Evolutionary conservation across 2,888 invertebrate genomes (phyloP).

Genomic region (Leucophenga montana): DNA sequence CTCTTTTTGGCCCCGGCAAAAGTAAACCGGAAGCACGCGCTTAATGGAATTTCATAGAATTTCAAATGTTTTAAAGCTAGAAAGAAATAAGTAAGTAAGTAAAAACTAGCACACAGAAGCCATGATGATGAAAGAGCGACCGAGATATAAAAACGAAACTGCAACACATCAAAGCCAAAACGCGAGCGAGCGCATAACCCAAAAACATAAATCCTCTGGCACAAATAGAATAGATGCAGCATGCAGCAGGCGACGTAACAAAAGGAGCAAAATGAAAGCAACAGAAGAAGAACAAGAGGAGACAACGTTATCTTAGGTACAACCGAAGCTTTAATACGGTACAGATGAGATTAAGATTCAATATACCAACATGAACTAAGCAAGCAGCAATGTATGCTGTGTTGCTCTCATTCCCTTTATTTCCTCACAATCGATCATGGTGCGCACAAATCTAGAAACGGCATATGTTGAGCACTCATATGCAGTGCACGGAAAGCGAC

Average conservation of each 20-base stretch:
- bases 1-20: conserved; percentile 4
- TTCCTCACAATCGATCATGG: too few relatives aligned
- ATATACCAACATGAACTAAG: too few relatives aligned
- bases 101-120: conserved; percentile 36
- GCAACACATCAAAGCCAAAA: conserved; percentile 33
- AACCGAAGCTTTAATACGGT: too few relatives aligned
- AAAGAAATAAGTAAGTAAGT: background rate
- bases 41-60: conserved; percentile 49
- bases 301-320: conserved; percentile 19
- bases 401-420: too few relatives aligned
- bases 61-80: conserved; percentile 49
- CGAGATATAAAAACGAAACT: conserved; percentile 18
- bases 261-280: conserved; percentile 36
- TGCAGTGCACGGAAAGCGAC: too few relatives aligned
- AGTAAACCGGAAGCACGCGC: conserved; percentile 40
- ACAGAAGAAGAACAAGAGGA: background rate
- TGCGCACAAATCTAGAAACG: too few relatives aligned
- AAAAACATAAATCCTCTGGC: conserved; percentile 64
- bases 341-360: too few relatives aligned
- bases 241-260: background rate
- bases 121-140: conserved; percentile 22
- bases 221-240: conserved; percentile 3
- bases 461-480: too few relatives aligned
- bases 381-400: too few relatives aligned
- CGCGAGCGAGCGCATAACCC: conserved; percentile 54